These are phyloP conservation scores for Phytoseiulus persimilis DNA, from an alignment of 2,888 invertebrate genomes.

Conservation along the genomic window DNA sequence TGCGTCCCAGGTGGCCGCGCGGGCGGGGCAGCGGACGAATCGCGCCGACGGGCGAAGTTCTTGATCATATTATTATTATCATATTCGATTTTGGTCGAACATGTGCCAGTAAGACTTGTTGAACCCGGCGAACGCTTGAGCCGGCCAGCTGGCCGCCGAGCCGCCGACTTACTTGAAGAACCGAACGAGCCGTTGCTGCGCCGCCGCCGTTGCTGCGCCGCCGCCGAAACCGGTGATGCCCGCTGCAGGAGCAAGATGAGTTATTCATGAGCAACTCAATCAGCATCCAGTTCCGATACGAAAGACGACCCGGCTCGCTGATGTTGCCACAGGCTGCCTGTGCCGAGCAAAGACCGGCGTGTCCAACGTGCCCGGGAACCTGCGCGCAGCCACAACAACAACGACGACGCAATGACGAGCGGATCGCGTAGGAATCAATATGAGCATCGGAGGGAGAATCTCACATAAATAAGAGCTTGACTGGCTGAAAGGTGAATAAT, in stretches of 20 bases:
- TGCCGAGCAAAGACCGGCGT: no score
- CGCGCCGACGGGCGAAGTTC: not conserved
- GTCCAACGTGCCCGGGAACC: no score
- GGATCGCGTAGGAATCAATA: no score
- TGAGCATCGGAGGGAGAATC: no score
- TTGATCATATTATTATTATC: not conserved
- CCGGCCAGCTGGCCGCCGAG: not conserved
- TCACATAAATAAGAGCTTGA: no score
- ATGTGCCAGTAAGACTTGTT: not conserved
- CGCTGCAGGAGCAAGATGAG: not conserved
- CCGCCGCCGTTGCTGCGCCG: not conserved
- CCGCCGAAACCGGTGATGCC: not conserved
- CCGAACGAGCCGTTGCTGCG: not conserved
- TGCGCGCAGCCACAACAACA: no score
- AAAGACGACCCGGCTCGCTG: not conserved
- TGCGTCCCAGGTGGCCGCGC: not conserved
- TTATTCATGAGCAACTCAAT: conserved; percentile 5
- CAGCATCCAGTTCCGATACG: not conserved
- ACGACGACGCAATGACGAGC: no score
- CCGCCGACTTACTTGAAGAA: not conserved
- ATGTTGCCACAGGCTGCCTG: not conserved
- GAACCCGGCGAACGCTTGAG: not conserved
- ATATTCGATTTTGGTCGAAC: not conserved
- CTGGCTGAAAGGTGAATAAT: no score
- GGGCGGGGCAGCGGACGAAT: not conserved